Evolutionary conservation across 2,888 invertebrate genomes (phyloP), one percentile per base, ranked within the genome.

Genomic region (Brenthis ino): DNA sequence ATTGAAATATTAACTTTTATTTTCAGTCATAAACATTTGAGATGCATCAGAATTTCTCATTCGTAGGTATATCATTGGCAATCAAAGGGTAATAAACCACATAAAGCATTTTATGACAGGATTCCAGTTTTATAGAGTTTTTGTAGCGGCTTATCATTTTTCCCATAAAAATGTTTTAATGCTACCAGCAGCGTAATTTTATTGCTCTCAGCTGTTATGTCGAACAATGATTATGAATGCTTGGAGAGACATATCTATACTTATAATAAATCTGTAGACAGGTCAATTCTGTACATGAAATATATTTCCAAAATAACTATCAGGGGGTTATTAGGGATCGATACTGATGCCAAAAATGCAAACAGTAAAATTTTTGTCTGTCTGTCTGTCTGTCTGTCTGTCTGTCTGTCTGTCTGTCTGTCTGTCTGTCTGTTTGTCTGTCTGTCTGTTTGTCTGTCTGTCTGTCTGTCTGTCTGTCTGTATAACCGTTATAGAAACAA

Each of bases 141-240:
- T 85, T 80, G 84, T 80, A 81, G 78, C 82, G 82, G 85, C 84
- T 88, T 87, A 88, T 88, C 85, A 88, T 88, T 85, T 85, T 82
- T 77, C 78, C 77, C 85, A 82, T 89, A 88, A 89, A 87, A 79
- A 76, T 79, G 75, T 65, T 83, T 83, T 87, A 85, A 85, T 85
- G 82, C 47, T 57, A 53, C 55, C 53, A n/a, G 48, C 64, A 54
- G 64, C 50, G 57, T 58, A 57, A 43, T 68, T 68, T 68, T 64
- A 68, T 68, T 28, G 57, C 57, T 63, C 47, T 68, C 64, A 64
- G 64, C 57, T 64, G 64, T 57, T 57, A 54, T 64, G 57, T 57
- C 56, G 57, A n/a, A 20, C 63, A 64, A 51, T 56, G 56, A 63
- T 50, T 64, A 57, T 56, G 60, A 8, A 43, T 43, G 43, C 57